phyloP scores from a whole-genome alignment of 1,140 invertebrate genomes.

The Heliconius himera region DNA sequence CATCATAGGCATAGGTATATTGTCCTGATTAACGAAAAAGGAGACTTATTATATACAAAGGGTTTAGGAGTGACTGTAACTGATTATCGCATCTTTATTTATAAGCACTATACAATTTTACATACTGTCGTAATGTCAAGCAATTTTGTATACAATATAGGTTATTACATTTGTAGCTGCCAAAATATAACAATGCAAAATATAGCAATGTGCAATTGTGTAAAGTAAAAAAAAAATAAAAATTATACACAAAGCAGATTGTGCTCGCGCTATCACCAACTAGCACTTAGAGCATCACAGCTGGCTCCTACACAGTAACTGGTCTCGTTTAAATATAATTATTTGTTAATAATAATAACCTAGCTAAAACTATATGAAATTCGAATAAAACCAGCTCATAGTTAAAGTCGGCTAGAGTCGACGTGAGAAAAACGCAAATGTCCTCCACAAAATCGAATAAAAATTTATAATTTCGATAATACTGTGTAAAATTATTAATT shows the following conservation, averaged over 20 bases:
- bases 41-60: conserved; percentile 75
- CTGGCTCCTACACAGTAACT: conserved; percentile 24
- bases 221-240: conserved; percentile 37
- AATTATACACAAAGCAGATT: conserved; percentile 36
- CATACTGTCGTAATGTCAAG: conserved; percentile 66
- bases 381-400: conserved; percentile 32
- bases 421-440: background rate
- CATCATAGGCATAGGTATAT: conserved; percentile 71
- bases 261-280: conserved; percentile 37
- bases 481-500: background rate
- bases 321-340: conserved; percentile 25
- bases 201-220: conserved; percentile 33
- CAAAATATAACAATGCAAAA: conserved; percentile 49
- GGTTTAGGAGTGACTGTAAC: conserved; percentile 51
- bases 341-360: conserved; percentile 26
- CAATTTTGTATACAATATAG: conserved; percentile 54
- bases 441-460: background rate
- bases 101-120: conserved; percentile 79
- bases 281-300: conserved; percentile 31
- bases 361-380: conserved; percentile 34
- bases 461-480: background rate
- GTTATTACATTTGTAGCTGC: conserved; percentile 48
- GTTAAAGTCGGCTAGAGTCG: conserved; percentile 3
- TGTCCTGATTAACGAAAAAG: conserved; percentile 72
- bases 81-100: conserved; percentile 64